Percentiles rank a stretch among this genome's conserved stretches.
phyloP scores from a whole-genome alignment of 2,888 invertebrate genomes.

The Druceiella hillmani region DNA sequence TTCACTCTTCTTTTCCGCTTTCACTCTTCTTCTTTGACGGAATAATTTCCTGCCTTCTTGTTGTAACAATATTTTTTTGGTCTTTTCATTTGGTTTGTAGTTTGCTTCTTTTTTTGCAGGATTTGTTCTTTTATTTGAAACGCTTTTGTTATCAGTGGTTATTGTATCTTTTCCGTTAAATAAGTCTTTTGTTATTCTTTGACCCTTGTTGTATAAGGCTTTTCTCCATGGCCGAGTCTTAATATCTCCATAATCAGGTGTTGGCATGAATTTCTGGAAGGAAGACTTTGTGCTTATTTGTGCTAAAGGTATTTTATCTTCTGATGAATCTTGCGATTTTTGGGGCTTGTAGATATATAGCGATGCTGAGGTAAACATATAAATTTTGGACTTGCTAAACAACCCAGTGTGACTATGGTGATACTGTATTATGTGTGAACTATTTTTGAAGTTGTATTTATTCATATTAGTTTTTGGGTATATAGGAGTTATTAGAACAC shows the following conservation, averaged over 20 bases:
- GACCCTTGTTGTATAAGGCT: conserved; percentile 18
- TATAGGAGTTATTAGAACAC: too few relatives aligned
- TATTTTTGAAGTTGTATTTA: too few relatives aligned
- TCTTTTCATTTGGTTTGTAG: too few relatives aligned
- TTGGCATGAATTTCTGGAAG: conserved; percentile 17
- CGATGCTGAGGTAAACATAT: too few relatives aligned
- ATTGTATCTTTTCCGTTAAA: conserved; percentile 7
- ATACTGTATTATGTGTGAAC: too few relatives aligned
- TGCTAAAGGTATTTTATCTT: conserved; percentile 9
- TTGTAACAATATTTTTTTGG: too few relatives aligned
- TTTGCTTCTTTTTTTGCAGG: background rate
- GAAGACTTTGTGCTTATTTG: conserved; percentile 8
- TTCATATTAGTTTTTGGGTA: too few relatives aligned
- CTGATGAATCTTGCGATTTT: too few relatives aligned
- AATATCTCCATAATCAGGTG: conserved; percentile 13
- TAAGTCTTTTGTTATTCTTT: conserved; percentile 16
- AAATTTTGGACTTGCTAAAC: too few relatives aligned
- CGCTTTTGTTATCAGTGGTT: background rate
- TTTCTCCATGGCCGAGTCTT: conserved; percentile 15
- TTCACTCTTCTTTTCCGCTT: conserved; percentile 4
- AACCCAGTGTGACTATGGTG: too few relatives aligned
- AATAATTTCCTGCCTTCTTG: too few relatives aligned
- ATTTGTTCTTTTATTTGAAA: background rate
- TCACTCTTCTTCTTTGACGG: conserved; percentile 5
- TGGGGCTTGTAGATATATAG: too few relatives aligned